Percentiles rank a stretch among this genome's conserved stretches.
phyloP scores from a whole-genome alignment of 2,888 invertebrate genomes.

The Sesamia inferens region DNA sequence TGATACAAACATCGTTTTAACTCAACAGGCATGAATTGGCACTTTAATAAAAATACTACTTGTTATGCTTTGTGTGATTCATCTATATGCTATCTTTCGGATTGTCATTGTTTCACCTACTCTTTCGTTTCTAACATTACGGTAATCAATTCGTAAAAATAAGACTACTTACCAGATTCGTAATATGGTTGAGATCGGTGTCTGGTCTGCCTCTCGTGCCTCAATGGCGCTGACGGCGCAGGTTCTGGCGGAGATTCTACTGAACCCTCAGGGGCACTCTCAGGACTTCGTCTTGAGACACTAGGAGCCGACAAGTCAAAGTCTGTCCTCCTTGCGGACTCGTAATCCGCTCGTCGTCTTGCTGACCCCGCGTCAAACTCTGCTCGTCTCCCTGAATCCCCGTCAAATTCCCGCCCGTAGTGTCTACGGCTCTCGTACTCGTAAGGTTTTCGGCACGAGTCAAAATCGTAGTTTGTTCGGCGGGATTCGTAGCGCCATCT shows the following conservation, averaged over 20 bases:
- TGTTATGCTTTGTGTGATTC: slow-evolving; percentile 37
- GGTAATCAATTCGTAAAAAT: neutral
- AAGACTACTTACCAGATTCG: slow-evolving; percentile 83
- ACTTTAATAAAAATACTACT: slow-evolving; percentile 22
- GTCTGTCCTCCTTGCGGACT: slow-evolving; percentile 86
- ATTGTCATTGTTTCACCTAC: slow-evolving; percentile 37
- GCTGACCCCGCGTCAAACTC: slow-evolving; percentile 86
- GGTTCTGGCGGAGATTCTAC: slow-evolving; percentile 88
- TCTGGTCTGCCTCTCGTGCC: slow-evolving; percentile 81
- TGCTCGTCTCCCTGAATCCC: slow-evolving; percentile 81
- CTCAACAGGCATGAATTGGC: slow-evolving; percentile 38
- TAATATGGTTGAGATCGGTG: slow-evolving; percentile 86
- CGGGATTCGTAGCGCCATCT: slow-evolving; percentile 87
- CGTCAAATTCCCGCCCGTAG: slow-evolving; percentile 82
- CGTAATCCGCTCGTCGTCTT: slow-evolving; percentile 86
- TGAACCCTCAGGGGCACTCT: slow-evolving; percentile 86
- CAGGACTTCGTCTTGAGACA: slow-evolving; percentile 83
- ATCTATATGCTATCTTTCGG: slow-evolving; percentile 29
- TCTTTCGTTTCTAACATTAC: slow-evolving; percentile 20
- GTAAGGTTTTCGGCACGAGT: slow-evolving; percentile 83
- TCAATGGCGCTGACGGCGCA: slow-evolving; percentile 85
- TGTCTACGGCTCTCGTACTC: slow-evolving; percentile 82
- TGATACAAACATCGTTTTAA: slow-evolving; percentile 31
- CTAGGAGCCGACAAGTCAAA: slow-evolving; percentile 86
- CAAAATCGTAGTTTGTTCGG: slow-evolving; percentile 84